Conservation (phyloP, 2,113 vertebrate species). For the Tinamus guttatus region DNA sequence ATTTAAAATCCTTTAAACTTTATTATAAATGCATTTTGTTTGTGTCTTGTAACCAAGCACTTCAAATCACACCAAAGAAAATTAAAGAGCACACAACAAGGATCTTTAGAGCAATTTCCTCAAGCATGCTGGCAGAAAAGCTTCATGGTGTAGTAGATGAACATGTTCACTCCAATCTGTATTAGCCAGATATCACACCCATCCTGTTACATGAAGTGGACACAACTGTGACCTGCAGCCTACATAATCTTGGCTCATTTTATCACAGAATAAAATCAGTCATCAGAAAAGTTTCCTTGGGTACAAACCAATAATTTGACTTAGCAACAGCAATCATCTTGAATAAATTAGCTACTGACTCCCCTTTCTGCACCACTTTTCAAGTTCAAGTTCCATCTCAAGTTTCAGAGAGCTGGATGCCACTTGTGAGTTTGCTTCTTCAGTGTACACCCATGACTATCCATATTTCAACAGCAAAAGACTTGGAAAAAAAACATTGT, state of each 20-base stretch:
- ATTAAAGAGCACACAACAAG: not conserved
- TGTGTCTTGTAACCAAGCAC: not conserved
- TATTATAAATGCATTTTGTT: not conserved
- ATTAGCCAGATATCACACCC: not conserved
- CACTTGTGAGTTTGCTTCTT: not conserved
- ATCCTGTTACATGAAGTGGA: not conserved
- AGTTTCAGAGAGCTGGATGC: not conserved
- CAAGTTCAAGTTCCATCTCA: not conserved
- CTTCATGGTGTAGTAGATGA: not conserved
- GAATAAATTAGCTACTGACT: not conserved
- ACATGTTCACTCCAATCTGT: not conserved
- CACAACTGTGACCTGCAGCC: not conserved
- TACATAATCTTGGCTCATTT: not conserved
- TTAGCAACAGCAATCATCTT: not conserved
- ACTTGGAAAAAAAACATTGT: not conserved
- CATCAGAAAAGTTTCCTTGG: not conserved
- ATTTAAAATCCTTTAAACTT: not conserved
- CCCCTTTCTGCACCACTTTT: not conserved
- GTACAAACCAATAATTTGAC: not conserved
- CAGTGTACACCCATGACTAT: rapidly evolving
- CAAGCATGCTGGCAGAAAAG: not conserved
- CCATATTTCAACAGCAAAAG: not conserved
- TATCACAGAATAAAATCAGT: not conserved
- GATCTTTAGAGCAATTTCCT: not conserved
- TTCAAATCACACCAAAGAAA: not conserved